A percentile compares a stretch with the other conserved stretches of the same genome.
Evolutionary conservation across 2,888 invertebrate genomes (phyloP).

Genomic region (Apoda limacodes): DNA sequence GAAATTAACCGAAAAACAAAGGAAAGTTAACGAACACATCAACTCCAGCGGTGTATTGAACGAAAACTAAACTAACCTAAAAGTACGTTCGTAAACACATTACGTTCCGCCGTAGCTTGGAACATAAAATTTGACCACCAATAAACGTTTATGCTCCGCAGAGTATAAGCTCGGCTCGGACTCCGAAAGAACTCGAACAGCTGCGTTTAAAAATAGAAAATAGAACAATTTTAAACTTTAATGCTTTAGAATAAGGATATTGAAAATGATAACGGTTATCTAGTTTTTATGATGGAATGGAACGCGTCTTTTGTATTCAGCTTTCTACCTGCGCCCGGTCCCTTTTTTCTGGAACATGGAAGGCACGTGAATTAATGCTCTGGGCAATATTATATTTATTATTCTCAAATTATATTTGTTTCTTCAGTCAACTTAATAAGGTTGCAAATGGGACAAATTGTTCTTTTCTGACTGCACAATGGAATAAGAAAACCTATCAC

Average conservation of each 20-base stretch:
- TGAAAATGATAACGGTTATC: constrained; percentile 10
- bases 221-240: constrained; percentile 27
- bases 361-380: background rate
- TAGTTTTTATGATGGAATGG: constrained; percentile 28
- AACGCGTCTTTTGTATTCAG: constrained; percentile 53
- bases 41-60: constrained; percentile 32
- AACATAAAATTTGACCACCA: constrained; percentile 59
- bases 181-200: constrained; percentile 39
- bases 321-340: constrained; percentile 58
- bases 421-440: too few relatives aligned
- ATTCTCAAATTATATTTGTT: too few relatives aligned
- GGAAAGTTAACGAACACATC: constrained; percentile 26
- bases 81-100: constrained; percentile 33
- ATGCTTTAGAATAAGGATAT: constrained; percentile 3
- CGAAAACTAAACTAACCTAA: constrained; percentile 55
- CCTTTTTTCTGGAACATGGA: constrained; percentile 37
- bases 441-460: too few relatives aligned
- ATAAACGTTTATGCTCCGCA: constrained; percentile 30
- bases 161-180: too few relatives aligned
- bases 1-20: constrained; percentile 22
- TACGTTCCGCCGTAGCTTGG: constrained; percentile 31
- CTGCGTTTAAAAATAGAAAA: background rate
- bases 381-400: background rate
- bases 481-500: too few relatives aligned
- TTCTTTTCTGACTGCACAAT: too few relatives aligned